A percentile compares a stretch with the other conserved stretches of the same genome.
Conservation (phyloP, 2,797 vertebrate species). For the Muscicapa comitata region DNA sequence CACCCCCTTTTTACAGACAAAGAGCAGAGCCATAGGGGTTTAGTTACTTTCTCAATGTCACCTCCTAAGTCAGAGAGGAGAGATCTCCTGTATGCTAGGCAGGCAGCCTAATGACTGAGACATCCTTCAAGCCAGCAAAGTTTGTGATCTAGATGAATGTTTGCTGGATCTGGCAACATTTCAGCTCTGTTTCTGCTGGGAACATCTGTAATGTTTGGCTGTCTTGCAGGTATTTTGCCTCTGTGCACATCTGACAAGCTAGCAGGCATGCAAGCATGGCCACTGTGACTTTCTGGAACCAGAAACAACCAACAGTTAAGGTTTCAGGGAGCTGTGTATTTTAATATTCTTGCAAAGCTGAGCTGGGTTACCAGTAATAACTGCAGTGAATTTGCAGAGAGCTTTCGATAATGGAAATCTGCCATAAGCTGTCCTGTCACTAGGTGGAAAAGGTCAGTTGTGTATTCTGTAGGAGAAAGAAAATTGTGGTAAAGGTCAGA, state of each 20-base stretch:
- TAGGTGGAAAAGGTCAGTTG: slow-evolving; percentile 51
- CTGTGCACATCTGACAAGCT: background rate
- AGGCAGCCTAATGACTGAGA: background rate
- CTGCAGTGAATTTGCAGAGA: background rate
- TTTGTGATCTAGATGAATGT: background rate
- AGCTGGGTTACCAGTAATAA: background rate
- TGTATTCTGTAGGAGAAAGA: slow-evolving; percentile 40
- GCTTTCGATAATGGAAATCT: slow-evolving; percentile 9
- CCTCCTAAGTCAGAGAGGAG: background rate
- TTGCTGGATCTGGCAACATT: background rate
- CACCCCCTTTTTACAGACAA: background rate
- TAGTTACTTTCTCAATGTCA: background rate
- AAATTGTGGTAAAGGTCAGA: slow-evolving; percentile 57
- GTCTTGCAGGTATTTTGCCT: background rate
- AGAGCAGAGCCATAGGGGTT: background rate
- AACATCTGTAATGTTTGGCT: slow-evolving; percentile 4
- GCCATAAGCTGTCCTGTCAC: background rate
- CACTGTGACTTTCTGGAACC: background rate
- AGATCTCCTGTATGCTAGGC: background rate
- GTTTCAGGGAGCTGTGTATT: background rate
- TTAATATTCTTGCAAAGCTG: background rate
- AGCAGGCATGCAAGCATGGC: background rate
- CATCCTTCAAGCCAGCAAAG: background rate
- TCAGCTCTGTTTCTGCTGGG: background rate
- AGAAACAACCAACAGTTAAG: background rate